Conservation (phyloP, 1,140 invertebrate genomes). For the Cherax destructor region DNA sequence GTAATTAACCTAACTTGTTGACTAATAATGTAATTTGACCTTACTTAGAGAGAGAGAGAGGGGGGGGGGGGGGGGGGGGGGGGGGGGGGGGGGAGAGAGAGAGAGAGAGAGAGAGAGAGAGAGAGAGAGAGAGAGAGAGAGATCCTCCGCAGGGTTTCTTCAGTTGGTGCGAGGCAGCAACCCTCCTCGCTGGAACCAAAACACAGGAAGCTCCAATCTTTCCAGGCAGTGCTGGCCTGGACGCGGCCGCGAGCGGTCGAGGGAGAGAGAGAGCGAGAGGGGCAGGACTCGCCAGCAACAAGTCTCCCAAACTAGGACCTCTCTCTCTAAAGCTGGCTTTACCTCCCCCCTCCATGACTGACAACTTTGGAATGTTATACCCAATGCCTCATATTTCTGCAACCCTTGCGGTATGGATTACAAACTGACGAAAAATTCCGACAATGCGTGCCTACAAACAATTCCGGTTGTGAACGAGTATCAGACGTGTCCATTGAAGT, state of each 20-base stretch:
- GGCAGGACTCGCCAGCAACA: conserved; percentile 26
- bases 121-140: conserved; percentile 23
- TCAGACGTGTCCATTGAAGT: too few species aligned
- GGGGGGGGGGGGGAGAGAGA: too few species aligned
- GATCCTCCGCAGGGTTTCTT: background rate
- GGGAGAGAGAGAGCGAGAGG: conserved; percentile 36
- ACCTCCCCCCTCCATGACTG: conserved; percentile 3
- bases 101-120: conserved; percentile 31
- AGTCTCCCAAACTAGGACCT: background rate
- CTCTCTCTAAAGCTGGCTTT: background rate
- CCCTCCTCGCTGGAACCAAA: conserved; percentile 48
- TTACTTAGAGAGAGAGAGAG: too few species aligned
- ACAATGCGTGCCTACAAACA: too few species aligned
- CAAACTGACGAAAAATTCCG: background rate
- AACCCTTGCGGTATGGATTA: background rate
- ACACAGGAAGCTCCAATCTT: conserved; percentile 65
- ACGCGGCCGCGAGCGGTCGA: conserved; percentile 48
- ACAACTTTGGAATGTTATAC: background rate
- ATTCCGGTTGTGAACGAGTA: too few species aligned
- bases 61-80: too few species aligned
- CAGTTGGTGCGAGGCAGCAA: conserved; percentile 34
- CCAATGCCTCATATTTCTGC: background rate
- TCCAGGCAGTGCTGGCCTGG: conserved; percentile 63
- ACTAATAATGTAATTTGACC: too few species aligned
- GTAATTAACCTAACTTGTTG: too few species aligned